These are phyloP conservation scores for Achlya flavicornis DNA, from an alignment of 2,888 invertebrate genomes.

Conservation along the genomic window DNA sequence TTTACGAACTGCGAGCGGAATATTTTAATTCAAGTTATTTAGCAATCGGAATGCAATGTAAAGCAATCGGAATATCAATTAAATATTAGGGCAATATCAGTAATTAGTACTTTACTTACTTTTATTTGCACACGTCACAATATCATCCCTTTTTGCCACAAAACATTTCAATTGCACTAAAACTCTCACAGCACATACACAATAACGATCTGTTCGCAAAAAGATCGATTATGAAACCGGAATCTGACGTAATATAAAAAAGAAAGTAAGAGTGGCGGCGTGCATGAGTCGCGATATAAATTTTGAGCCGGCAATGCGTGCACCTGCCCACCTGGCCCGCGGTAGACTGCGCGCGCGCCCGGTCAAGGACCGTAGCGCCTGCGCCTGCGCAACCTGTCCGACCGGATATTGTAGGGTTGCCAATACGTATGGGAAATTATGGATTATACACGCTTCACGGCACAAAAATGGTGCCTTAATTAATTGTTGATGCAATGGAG, in stretches of 20 bases:
- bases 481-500: slow-evolving; percentile 21
- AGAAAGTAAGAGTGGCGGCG: slow-evolving; percentile 61
- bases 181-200: slow-evolving; percentile 9
- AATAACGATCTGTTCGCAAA: not conserved
- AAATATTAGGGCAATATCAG: not conserved
- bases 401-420: slow-evolving; percentile 71
- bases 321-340: slow-evolving; percentile 64
- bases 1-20: no score
- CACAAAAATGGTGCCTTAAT: slow-evolving; percentile 20
- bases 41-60: no score
- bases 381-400: slow-evolving; percentile 59
- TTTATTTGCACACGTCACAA: slow-evolving; percentile 8
- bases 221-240: slow-evolving; percentile 36
- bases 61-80: not conserved
- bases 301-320: slow-evolving; percentile 50
- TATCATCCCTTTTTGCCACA: slow-evolving; percentile 7
- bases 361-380: slow-evolving; percentile 64
- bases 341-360: slow-evolving; percentile 61
- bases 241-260: slow-evolving; percentile 48
- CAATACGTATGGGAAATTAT: slow-evolving; percentile 48
- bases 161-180: not conserved
- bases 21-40: no score
- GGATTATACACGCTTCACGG: slow-evolving; percentile 43
- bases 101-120: slow-evolving; percentile 10
- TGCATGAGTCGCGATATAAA: slow-evolving; percentile 25